These are phyloP conservation scores for Crotalus viridis DNA, from an alignment of 2,113 vertebrate genomes.

Conservation along the genomic window DNA sequence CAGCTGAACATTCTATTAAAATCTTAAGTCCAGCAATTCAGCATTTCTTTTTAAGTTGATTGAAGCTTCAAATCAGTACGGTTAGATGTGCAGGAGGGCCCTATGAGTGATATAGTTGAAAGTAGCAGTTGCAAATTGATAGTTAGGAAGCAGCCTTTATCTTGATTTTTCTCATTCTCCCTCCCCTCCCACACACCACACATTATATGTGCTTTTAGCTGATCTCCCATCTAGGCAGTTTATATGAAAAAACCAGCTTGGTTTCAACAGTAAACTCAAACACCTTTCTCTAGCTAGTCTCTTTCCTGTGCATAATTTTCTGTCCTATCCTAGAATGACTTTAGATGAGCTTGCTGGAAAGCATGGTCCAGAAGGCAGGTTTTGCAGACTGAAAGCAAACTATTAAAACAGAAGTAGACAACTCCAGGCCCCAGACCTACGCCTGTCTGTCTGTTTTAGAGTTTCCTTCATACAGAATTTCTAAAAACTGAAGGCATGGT, in stretches of 20 bases:
- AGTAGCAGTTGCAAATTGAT: neutral
- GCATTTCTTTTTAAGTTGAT: neutral
- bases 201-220: neutral
- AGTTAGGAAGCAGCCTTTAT: neutral
- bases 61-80: neutral
- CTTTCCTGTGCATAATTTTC: neutral
- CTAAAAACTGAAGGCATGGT: neutral
- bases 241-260: neutral
- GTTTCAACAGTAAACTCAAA: neutral
- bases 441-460: neutral
- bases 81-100: neutral
- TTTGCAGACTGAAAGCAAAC: neutral
- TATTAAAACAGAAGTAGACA: neutral
- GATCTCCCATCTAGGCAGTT: neutral
- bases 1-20: neutral
- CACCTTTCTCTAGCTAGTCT: neutral
- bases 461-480: neutral
- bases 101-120: neutral
- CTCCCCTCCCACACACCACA: neutral
- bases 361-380: too few relatives aligned
- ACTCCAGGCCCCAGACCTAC: neutral
- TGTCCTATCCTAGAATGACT: neutral
- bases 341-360: neutral
- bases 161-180: neutral
- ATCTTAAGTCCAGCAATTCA: neutral